Evolutionary conservation across 2,888 invertebrate genomes (phyloP).

Genomic region (Xylophagus ater): DNA sequence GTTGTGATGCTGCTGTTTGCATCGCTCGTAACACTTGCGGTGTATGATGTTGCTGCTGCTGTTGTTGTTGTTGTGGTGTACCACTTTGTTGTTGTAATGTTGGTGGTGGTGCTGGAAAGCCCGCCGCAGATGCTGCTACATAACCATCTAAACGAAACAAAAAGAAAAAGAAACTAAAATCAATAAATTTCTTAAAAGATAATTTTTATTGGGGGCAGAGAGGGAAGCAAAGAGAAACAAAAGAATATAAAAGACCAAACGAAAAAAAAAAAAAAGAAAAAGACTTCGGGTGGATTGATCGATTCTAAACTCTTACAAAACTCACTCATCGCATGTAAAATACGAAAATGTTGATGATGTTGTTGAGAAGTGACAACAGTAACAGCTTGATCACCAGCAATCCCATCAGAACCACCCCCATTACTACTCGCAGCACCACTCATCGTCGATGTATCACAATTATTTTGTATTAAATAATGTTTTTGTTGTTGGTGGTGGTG

Average conservation of each 20-base stretch:
- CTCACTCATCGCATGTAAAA: conserved; percentile 17
- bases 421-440: too few species aligned
- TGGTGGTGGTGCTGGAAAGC: conserved; percentile 28
- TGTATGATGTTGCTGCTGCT: conserved; percentile 29
- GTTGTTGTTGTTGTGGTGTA: too few species aligned
- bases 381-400: too few species aligned
- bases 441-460: too few species aligned
- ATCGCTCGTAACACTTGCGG: conserved; percentile 28
- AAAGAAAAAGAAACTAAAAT: conserved; percentile 1
- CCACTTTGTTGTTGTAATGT: too few species aligned
- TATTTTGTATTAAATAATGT: too few species aligned
- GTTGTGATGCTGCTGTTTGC: conserved; percentile 30
- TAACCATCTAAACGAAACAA: conserved; percentile 29
- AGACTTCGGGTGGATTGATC: background rate
- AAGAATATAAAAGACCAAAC: background rate
- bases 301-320: background rate
- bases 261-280: background rate
- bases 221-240: background rate
- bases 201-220: background rate
- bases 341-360: conserved; percentile 17
- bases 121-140: conserved; percentile 37
- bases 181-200: background rate
- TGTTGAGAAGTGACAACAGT: conserved; percentile 6
- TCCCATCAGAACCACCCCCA: too few species aligned
- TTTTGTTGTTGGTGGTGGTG: too few species aligned